Percentiles rank a stretch among this genome's conserved stretches.
These are phyloP conservation scores for Scartelaos histophorus DNA, from an alignment of 2,113 vertebrate genomes.

Conservation along the genomic window DNA sequence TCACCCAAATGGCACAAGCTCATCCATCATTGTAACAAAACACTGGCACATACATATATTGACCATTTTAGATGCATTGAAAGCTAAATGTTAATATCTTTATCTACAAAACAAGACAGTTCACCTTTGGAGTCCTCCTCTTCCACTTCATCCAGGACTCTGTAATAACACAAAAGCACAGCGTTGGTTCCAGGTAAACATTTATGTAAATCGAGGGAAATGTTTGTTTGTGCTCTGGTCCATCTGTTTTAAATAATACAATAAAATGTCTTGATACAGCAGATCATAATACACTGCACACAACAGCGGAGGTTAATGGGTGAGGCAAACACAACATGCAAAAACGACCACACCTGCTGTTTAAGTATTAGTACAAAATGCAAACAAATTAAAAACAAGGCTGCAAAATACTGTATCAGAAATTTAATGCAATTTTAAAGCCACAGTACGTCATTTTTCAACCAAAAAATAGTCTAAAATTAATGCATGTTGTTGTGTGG, in stretches of 20 bases:
- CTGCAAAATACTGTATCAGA: not conserved
- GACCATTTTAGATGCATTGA: not conserved
- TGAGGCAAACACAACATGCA: constrained; percentile 52
- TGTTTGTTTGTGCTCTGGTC: not conserved
- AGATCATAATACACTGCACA: constrained; percentile 3
- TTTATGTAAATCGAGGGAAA: constrained; percentile 5
- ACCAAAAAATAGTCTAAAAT: too few species aligned
- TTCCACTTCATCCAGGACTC: constrained; percentile 57
- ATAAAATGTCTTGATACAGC: not conserved
- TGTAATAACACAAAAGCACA: constrained; percentile 34
- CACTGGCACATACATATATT: not conserved
- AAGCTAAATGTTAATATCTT: not conserved
- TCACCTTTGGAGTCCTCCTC: constrained; percentile 67
- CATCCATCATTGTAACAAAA: too few species aligned
- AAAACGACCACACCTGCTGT: constrained; percentile 18
- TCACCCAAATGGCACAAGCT: too few species aligned
- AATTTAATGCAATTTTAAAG: not conserved
- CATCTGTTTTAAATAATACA: constrained; percentile 6
- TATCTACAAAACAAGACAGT: not conserved
- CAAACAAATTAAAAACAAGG: not conserved
- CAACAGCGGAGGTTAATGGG: constrained; percentile 13
- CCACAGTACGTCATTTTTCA: too few species aligned
- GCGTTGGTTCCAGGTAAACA: constrained; percentile 10
- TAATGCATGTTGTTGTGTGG: too few species aligned
- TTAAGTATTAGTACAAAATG: not conserved